Evolutionary conservation across 1,140 invertebrate species (phyloP).

Genomic region (Phenacoccus solenopsis): DNA sequence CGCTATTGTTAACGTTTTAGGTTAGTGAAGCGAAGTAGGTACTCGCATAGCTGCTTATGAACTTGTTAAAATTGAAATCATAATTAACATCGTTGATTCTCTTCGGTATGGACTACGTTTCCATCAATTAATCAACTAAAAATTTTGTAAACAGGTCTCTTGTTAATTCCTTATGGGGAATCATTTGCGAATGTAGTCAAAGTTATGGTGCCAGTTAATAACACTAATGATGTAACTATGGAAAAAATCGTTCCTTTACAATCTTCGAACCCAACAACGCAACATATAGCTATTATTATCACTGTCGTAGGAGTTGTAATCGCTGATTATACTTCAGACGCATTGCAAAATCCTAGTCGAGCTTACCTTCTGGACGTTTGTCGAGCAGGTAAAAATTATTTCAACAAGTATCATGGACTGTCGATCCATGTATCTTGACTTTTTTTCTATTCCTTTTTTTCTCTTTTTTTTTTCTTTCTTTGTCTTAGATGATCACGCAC

Average conservation of each 20-base stretch:
- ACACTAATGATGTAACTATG: not conserved
- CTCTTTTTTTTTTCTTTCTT: no score
- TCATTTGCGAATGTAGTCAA: constrained; percentile 64
- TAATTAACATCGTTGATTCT: no score
- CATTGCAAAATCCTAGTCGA: constrained; percentile 84
- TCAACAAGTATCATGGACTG: not conserved
- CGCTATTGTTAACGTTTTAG: constrained; percentile 35
- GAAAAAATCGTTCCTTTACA: not conserved
- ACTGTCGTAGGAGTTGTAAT: constrained; percentile 86
- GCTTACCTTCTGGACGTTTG: constrained; percentile 91
- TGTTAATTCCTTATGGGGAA: constrained; percentile 85
- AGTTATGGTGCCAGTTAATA: constrained; percentile 38
- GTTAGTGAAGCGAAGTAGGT: no score
- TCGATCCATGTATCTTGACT: not conserved
- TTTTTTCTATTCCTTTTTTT: no score
- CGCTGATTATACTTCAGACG: constrained; percentile 90
- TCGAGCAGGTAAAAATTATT: constrained; percentile 56
- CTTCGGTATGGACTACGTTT: no score
- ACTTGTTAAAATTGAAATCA: no score
- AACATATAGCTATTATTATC: constrained; percentile 50
- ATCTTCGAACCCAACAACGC: not conserved
- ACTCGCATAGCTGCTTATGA: no score
- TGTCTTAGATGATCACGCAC: constrained; percentile 81
- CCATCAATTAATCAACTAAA: no score
- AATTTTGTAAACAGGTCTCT: constrained; percentile 54